These are phyloP conservation scores for Siniperca undulata DNA, from an alignment of 2,797 vertebrate species.

Conservation along the genomic window DNA sequence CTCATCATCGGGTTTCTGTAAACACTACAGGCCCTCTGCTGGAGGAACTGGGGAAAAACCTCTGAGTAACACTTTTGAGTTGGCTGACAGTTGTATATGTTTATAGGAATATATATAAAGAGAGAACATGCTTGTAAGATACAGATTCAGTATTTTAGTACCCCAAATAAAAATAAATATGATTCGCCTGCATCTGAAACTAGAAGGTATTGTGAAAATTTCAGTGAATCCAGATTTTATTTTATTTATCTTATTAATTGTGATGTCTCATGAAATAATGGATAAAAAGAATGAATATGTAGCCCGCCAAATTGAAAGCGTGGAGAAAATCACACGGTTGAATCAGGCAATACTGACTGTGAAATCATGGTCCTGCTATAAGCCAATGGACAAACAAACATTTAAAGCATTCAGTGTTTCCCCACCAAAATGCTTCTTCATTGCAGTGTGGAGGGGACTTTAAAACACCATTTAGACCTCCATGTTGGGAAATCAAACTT, in stretches of 20 bases:
- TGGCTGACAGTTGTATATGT: neutral
- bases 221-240: neutral
- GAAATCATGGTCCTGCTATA: neutral
- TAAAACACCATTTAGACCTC: neutral
- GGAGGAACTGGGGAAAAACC: neutral
- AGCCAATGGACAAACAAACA: neutral
- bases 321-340: neutral
- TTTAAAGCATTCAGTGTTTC: neutral
- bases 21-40: constrained; percentile 48
- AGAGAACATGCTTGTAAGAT: neutral
- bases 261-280: neutral
- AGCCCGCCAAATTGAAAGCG: neutral
- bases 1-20: neutral
- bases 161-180: neutral
- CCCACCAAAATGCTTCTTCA: neutral
- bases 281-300: neutral
- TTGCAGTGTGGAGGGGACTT: neutral
- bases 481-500: neutral
- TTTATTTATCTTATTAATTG: neutral
- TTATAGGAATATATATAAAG: neutral
- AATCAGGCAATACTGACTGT: too few species aligned
- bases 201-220: neutral
- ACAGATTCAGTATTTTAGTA: neutral
- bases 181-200: too few species aligned
- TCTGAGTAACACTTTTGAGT: neutral